Conservation (phyloP, 2,113 vertebrate species). For the Chaenogobius annularis region DNA sequence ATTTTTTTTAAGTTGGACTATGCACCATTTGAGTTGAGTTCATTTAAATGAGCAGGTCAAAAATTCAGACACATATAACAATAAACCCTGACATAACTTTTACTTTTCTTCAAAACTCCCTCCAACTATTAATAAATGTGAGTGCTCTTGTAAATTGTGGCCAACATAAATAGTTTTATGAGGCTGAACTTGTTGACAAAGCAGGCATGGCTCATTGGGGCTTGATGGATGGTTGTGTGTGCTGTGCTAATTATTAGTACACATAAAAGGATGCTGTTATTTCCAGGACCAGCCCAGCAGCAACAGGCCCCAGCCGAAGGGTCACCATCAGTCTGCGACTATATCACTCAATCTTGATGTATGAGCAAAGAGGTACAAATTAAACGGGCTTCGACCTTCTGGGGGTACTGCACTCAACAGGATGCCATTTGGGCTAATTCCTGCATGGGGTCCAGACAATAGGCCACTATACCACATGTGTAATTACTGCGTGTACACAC, state of each 20-base stretch:
- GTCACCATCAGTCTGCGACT: constrained; percentile 75
- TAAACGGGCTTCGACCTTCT: constrained; percentile 72
- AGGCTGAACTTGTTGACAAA: constrained; percentile 73
- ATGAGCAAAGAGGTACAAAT: constrained; percentile 80
- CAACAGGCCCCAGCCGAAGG: constrained; percentile 59
- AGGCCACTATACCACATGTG: constrained; percentile 75
- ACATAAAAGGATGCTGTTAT: constrained; percentile 81
- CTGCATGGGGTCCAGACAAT: constrained; percentile 76
- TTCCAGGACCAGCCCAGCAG: constrained; percentile 64
- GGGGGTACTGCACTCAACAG: constrained; percentile 70
- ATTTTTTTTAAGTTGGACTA: no score
- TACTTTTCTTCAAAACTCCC: constrained; percentile 15
- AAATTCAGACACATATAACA: constrained; percentile 8
- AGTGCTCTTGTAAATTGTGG: constrained; percentile 59
- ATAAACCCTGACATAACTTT: constrained; percentile 22
- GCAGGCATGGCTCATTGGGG: constrained; percentile 67
- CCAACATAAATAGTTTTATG: constrained; percentile 74
- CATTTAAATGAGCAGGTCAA: background rate
- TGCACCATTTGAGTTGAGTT: background rate
- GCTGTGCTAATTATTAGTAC: constrained; percentile 78
- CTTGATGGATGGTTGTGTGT: constrained; percentile 77
- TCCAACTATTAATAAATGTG: constrained; percentile 45
- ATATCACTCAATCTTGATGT: constrained; percentile 83
- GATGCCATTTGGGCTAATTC: constrained; percentile 77
- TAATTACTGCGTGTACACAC: constrained; percentile 81